Evolutionary conservation across 2,113 vertebrate genomes (phyloP), one percentile per base, ranked within the genome.

Genomic region (Catharus fuscescens): DNA sequence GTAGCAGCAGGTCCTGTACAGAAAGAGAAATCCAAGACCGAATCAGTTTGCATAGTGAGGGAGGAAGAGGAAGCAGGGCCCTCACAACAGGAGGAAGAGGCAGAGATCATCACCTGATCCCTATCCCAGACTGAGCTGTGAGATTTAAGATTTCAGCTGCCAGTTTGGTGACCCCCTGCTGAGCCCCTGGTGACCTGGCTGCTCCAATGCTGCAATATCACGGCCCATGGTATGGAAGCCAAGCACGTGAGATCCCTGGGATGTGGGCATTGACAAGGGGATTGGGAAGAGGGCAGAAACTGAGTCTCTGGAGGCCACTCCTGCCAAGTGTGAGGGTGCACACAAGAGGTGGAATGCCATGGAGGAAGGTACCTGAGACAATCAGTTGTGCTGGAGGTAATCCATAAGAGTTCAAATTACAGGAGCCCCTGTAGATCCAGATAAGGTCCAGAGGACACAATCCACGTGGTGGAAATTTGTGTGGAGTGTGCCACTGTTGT

Each of bases 401-500:
- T 65, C 70, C 24, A 0, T 48, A 57, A 6, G 60, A 19, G 12
- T 45, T 45, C 32, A 36, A 53, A 34, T 57, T 19, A 6, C 14
- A 40, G 9, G 24, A 65, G 42, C 24, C 6, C 42, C 29, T 57
- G 19, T 42, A 20, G 34, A 19, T 48, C 52, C 44, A 42, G 52
- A 5, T 48, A 42, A 66, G 19, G 42, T 66, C 29, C 34, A 31
- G 19, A 13, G 4, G 12, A 34, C 52, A 20, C 25, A 66, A 20
- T 66, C 52, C 70, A 20, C 1, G 0, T 34, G 34, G 19, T 40
- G 29, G 16, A 48, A 66, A n/a, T 85, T 34, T 31, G 8, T 42
- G 3, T 5, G 13, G 42, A 34, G 31, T 0, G 0, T 66, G 42
- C 29, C 29, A 5, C 5, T 16, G 31, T 42, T 6, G 3, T 20